Evolutionary conservation across 2,888 invertebrate species (phyloP).

Genomic region (Nectonema munidae): DNA sequence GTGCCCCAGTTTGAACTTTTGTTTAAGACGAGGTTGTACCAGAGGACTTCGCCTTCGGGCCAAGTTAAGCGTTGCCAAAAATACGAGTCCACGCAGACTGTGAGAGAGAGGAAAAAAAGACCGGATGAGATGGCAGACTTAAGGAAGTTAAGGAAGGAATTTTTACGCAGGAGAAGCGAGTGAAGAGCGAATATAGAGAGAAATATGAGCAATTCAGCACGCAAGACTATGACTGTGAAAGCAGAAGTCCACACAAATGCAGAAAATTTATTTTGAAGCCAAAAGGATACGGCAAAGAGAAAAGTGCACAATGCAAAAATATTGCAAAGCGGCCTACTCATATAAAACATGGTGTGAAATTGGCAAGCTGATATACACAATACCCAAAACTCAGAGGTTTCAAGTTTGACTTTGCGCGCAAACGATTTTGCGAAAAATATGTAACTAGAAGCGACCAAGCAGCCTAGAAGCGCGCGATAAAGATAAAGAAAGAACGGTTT

Average conservation of each 20-base stretch:
- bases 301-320: slow-evolving; percentile 62
- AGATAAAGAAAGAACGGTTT: too few relatives aligned
- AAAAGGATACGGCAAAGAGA: slow-evolving; percentile 44
- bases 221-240: slow-evolving; percentile 51
- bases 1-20: slow-evolving; percentile 81
- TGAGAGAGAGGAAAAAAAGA: slow-evolving; percentile 27
- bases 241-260: slow-evolving; percentile 49
- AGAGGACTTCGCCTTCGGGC: slow-evolving; percentile 89
- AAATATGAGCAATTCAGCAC: slow-evolving; percentile 52
- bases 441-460: too few relatives aligned
- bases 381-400: too few relatives aligned
- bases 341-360: slow-evolving; percentile 88
- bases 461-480: too few relatives aligned
- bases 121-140: slow-evolving; percentile 1
- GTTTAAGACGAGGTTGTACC: slow-evolving; percentile 69
- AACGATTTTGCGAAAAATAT: too few relatives aligned
- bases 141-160: not conserved
- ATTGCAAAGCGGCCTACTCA: slow-evolving; percentile 69
- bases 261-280: slow-evolving; percentile 41
- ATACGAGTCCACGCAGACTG: slow-evolving; percentile 50
- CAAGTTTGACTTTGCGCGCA: too few relatives aligned
- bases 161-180: not conserved
- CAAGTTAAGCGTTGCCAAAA: slow-evolving; percentile 60
- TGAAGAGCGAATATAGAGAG: slow-evolving; percentile 31
- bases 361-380: slow-evolving; percentile 43